These are phyloP conservation scores for Pangasius sanitwongsei DNA, from an alignment of 2,797 vertebrate species.

Conservation along the genomic window DNA sequence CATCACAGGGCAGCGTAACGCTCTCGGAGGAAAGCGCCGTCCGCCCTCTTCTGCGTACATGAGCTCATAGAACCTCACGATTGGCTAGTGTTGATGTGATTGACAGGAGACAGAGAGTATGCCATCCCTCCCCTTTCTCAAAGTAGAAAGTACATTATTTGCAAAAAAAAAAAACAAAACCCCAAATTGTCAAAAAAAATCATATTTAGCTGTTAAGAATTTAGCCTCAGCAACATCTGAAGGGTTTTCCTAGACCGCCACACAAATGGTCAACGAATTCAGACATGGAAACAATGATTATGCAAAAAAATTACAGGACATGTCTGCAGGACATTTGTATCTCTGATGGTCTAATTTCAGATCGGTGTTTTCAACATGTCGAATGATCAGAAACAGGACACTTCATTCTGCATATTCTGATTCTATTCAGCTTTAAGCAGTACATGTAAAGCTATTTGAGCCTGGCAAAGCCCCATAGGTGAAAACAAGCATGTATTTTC, in stretches of 20 bases:
- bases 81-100: neutral
- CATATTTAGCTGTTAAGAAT: neutral
- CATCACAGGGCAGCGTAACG: neutral
- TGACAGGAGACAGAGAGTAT: neutral
- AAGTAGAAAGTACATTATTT: neutral
- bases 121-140: neutral
- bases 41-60: neutral
- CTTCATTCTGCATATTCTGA: slow-evolving; percentile 56
- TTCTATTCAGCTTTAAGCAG: slow-evolving; percentile 39
- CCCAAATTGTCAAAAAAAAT: neutral
- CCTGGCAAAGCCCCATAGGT: slow-evolving; percentile 28
- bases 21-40: neutral
- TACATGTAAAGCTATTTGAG: slow-evolving; percentile 11
- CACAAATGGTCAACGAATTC: neutral
- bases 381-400: neutral
- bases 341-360: neutral
- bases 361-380: neutral
- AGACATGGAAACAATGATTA: neutral
- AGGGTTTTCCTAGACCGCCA: neutral
- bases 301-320: too few relatives aligned
- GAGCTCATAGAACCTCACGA: neutral
- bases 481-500: slow-evolving; percentile 58
- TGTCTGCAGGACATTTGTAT: neutral
- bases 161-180: neutral
- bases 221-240: neutral